Percentiles rank a stretch among this genome's conserved stretches.
Conservation (phyloP, 2,888 invertebrate species). For the Lissonota sp. region DNA sequence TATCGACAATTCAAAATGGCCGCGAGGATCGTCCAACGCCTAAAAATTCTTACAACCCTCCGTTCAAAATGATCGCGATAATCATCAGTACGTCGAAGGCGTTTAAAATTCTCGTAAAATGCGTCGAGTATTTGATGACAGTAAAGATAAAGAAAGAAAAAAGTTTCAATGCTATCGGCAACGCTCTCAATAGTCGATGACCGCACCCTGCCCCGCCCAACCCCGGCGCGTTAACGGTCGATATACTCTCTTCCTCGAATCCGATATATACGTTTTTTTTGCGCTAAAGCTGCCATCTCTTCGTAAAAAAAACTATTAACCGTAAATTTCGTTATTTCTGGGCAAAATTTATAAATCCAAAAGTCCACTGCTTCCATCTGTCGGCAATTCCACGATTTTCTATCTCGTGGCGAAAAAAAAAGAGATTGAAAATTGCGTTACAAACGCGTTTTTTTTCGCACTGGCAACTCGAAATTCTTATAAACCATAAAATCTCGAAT, state of each 20-base stretch:
- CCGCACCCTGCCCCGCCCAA: constrained; percentile 83
- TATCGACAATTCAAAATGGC: constrained; percentile 55
- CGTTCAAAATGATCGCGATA: background rate
- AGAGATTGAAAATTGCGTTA: background rate
- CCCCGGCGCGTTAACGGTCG: constrained; percentile 79
- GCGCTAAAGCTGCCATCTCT: background rate
- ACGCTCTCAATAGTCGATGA: constrained; percentile 66
- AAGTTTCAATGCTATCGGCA: constrained; percentile 10
- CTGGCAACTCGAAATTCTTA: no score
- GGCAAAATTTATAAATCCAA: constrained; percentile 41
- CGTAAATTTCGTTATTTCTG: no score
- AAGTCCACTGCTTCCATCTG: background rate
- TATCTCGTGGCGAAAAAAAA: background rate
- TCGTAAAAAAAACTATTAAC: no score
- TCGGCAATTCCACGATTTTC: no score
- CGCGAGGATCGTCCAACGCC: constrained; percentile 12
- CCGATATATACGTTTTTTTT: constrained; percentile 1
- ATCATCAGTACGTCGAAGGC: background rate
- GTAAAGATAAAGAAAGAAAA: constrained; percentile 5
- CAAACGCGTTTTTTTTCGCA: no score
- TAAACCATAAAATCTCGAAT: background rate
- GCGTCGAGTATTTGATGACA: no score
- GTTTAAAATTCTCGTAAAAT: background rate
- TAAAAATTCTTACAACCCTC: background rate
- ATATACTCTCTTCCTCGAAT: constrained; percentile 72